Evolutionary conservation across 2,113 vertebrate species (phyloP), one percentile per base, ranked within the genome.

Genomic region (Centrocercus urophasianus): DNA sequence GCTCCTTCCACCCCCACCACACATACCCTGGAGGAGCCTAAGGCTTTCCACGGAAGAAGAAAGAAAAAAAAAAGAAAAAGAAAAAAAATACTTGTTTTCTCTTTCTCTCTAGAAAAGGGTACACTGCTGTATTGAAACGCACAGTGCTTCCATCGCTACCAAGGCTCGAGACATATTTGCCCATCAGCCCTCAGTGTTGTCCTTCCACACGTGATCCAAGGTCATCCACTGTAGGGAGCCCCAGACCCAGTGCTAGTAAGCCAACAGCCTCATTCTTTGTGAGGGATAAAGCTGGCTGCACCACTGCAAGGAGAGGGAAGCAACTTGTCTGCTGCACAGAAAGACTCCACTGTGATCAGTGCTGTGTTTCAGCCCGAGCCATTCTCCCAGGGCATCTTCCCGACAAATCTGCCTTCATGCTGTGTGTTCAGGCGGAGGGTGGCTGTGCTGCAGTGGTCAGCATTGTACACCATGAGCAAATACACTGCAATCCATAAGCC

Each of bases 401-500:
- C 1, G 1, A 34, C 0, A 34, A 14, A 5, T 3, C 64, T 27
- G 59, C 50, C 64, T 86, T 50, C 13, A 1, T 59, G 57, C 52
- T 30, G 18, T 1, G 1, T 24, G 59, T 88, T 91, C 94, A 95
- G 56, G 73, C 92, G 86, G 91, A 94, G 76, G 20, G 0, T 52
- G 89, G 69, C 93, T 87, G 86, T 70, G 87, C 40, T 75, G 45
- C 36, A 45, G 32, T 77, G 59, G 76, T 74, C 69, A 70, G 77
- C 74, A 0, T 87, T 75, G 61, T 69, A 92, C 67, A 71, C 66
- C 27, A 57, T 64, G 61, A 94, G 56, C 74, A 90, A 86, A 52
- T 32, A 64, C 76, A 72, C 61, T 28, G 61, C 61, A 64, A 40
- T 19, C 11, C 16, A 70, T 78, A 52, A 92, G 48, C 73, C 75